Conservation (phyloP, 2,888 invertebrate species). For the Stenolophus ochropezus region DNA sequence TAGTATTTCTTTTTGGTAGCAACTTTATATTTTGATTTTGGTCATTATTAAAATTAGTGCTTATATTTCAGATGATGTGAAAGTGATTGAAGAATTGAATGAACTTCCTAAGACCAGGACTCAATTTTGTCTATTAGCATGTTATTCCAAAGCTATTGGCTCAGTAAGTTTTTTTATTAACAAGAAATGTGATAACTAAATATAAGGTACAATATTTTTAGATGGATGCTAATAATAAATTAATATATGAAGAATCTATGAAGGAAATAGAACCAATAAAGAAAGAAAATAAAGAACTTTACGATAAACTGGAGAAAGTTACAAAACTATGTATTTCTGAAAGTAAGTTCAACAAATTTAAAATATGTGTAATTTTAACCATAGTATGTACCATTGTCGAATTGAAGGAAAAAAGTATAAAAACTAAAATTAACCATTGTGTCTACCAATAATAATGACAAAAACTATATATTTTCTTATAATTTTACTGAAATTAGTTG, state of each 20-base stretch:
- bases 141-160: not conserved
- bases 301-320: not conserved
- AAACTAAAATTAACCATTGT: too few species aligned
- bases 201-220: constrained; percentile 3
- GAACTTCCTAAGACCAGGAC: not conserved
- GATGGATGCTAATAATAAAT: constrained; percentile 25
- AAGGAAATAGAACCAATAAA: not conserved
- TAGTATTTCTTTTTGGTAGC: too few species aligned
- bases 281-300: not conserved
- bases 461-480: too few species aligned
- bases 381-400: too few species aligned
- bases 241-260: not conserved
- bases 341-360: not conserved
- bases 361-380: too few species aligned
- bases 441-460: too few species aligned
- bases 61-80: not conserved
- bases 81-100: not conserved
- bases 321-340: not conserved
- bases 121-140: not conserved
- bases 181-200: not conserved
- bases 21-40: not conserved
- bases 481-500: too few species aligned
- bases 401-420: too few species aligned
- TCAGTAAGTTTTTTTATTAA: not conserved
- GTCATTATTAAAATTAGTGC: not conserved